Evolutionary conservation across 2,888 invertebrate species (phyloP).

Genomic region (Aphodius sticticus): DNA sequence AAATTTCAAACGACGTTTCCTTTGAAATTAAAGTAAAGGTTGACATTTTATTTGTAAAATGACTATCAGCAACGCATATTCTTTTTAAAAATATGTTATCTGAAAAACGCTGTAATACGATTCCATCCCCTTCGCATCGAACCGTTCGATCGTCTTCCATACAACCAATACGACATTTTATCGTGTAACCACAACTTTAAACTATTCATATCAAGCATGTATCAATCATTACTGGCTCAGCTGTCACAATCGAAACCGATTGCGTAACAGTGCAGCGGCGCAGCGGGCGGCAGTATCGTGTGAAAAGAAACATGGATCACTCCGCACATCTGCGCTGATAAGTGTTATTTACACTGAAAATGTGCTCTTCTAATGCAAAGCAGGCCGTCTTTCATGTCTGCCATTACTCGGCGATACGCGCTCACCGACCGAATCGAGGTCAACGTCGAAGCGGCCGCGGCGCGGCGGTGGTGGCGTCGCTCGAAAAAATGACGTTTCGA

Average conservation of each 20-base stretch:
- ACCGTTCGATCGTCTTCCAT: too few relatives aligned
- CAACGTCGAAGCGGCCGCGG: neutral
- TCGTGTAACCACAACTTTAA: too few relatives aligned
- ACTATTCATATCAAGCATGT: neutral
- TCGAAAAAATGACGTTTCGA: neutral
- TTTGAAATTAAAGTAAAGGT: too few relatives aligned
- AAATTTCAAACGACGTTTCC: too few relatives aligned
- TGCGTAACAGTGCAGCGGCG: neutral
- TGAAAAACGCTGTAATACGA: too few relatives aligned
- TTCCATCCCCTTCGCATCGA: too few relatives aligned
- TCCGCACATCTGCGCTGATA: neutral
- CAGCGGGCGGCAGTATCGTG: neutral
- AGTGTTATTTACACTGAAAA: constrained; percentile 4
- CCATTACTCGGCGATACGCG: neutral
- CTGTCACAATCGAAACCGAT: neutral
- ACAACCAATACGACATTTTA: too few relatives aligned
- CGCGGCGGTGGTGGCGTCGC: neutral
- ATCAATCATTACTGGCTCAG: neutral
- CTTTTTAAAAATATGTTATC: too few relatives aligned
- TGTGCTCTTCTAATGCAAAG: neutral
- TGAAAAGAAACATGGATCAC: neutral
- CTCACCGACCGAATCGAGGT: neutral
- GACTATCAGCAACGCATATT: too few relatives aligned
- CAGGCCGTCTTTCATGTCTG: neutral
- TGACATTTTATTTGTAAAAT: too few relatives aligned